phyloP scores from a whole-genome alignment of 2,797 vertebrate genomes.

The Pitangus sulphuratus region DNA sequence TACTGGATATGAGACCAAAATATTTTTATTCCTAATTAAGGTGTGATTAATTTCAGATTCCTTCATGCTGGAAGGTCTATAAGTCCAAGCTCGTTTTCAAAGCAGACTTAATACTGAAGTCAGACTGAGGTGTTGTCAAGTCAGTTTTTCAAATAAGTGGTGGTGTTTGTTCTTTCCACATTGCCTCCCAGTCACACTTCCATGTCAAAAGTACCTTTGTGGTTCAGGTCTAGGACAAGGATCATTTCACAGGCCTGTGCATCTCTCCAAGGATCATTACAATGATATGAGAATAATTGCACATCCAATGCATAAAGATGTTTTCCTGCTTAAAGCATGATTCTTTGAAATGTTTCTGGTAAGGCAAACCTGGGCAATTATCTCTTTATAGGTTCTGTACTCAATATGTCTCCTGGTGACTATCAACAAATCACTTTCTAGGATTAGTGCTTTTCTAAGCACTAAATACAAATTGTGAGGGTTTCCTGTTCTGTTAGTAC shows the following conservation, averaged over 20 bases:
- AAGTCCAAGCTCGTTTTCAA: not conserved
- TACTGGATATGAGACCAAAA: not conserved
- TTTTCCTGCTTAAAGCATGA: not conserved
- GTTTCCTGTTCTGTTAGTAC: not conserved
- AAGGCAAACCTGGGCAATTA: not conserved
- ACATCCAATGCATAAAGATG: not conserved
- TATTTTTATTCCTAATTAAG: not conserved
- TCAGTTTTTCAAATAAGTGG: not conserved
- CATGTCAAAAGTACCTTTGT: not conserved
- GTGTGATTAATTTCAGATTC: not conserved
- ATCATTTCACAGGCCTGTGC: not conserved
- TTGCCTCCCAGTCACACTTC: not conserved
- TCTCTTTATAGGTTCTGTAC: not conserved
- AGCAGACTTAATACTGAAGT: not conserved
- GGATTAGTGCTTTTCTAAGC: not conserved
- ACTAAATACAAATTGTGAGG: not conserved
- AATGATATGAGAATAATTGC: not conserved
- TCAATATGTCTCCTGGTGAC: not conserved
- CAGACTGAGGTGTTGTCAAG: not conserved
- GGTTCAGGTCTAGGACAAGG: not conserved
- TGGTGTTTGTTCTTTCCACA: not conserved
- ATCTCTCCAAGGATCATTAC: not conserved
- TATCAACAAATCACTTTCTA: not conserved
- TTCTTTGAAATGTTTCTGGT: not conserved
- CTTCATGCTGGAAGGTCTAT: not conserved